These are phyloP conservation scores for Dromaius novaehollandiae DNA, from an alignment of 2,113 vertebrate species.

Conservation along the genomic window DNA sequence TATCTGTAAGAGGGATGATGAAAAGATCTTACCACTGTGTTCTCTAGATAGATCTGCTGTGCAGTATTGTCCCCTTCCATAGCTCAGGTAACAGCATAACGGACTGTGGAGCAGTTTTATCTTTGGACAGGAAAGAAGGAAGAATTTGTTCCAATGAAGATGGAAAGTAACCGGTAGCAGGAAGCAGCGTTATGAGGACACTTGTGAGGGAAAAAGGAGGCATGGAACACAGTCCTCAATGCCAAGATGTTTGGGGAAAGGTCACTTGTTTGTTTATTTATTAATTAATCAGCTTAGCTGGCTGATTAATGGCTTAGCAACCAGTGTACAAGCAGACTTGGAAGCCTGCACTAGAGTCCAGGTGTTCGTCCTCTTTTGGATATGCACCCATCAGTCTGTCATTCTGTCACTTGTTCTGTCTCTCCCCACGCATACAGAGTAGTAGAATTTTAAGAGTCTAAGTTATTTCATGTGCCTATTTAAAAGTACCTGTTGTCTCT, in stretches of 20 bases:
- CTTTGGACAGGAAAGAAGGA: not conserved
- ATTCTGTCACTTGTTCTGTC: not conserved
- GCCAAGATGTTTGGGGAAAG: not conserved
- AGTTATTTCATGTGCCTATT: not conserved
- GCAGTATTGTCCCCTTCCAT: not conserved
- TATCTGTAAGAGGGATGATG: not conserved
- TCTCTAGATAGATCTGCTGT: not conserved
- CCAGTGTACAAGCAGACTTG: not conserved
- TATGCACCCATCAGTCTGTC: not conserved
- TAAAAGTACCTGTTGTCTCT: not conserved
- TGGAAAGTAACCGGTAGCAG: not conserved
- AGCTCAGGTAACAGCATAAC: not conserved
- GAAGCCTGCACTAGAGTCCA: not conserved
- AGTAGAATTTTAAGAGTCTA: not conserved
- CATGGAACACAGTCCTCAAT: not conserved
- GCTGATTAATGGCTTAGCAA: not conserved
- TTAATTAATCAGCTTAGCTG: not conserved
- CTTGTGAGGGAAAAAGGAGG: not conserved
- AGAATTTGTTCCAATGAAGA: not conserved
- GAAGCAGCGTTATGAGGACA: not conserved
- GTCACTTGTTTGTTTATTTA: not conserved
- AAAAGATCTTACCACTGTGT: not conserved
- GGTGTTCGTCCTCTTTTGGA: not conserved
- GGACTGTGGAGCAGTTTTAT: not conserved
- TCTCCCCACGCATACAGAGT: not conserved